Evolutionary conservation across 2,797 vertebrate species (phyloP), one percentile per base, ranked within the genome.

Genomic region (Paedocypris micromegethes): DNA sequence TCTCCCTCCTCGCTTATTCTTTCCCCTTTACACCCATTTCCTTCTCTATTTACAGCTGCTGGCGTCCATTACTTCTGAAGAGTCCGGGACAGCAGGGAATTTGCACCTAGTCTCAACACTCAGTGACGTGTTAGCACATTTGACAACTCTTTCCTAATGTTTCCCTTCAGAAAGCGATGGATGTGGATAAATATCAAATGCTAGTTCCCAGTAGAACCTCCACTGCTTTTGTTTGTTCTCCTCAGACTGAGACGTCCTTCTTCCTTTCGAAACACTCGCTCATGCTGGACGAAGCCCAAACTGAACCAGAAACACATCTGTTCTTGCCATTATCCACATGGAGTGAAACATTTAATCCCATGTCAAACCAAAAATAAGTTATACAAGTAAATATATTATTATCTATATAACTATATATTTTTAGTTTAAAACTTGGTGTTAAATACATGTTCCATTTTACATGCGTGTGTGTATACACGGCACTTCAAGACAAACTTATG

Each of bases 1-100:
- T 80, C 68, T 5, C 57, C 42, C 39, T 3, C 48, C 9, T 23
- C 8, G 76, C 72, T 82, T 83, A 23, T 77, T 72, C 56, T 38
- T 41, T 60, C 58, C 58, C 55, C 59, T 73, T 72, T 51, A 49
- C 61, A 60, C 58, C 43, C 52, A 77, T 64, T 74, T 73, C 37
- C 63, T 23, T 23, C 23, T 66, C 46, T 74, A 43, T 44, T 67
- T 58, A 68, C 7, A 60, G n/a, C 40, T 48, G 40, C 44, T 70
- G 46, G 8, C 38, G 2, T 50, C 44, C 58, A 38, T 44, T 49
- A 2, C 6, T 46, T 43, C n/a, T 5, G 39, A 60, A 6, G 6
- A 53, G 43, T 6, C 49, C 4, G 5, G 4, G 44, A 42, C 53
- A 37, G 38, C 38, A 40, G 43, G 38, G 9, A 44, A 23, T 38